Base-by-base conservation (phyloP, 2,797 vertebrate species). In the Coilia nasus region DNA sequence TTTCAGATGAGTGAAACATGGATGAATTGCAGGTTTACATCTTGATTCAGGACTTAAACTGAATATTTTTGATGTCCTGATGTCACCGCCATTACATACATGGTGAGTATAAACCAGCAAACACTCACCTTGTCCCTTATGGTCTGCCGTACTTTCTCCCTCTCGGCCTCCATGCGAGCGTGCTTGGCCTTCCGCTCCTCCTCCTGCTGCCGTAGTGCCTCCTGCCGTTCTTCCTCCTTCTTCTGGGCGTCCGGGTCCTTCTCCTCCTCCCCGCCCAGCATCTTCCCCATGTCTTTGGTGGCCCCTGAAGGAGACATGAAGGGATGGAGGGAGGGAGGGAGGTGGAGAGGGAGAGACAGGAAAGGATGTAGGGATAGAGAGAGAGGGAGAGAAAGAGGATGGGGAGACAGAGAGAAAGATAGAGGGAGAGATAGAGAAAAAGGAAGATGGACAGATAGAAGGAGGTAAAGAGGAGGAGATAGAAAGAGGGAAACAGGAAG, bases 231-330 rank as follows among this genome's bases (percentile, higher is more conserved):
- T 88, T 99, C 98, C 88, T 99, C 98, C 89, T 99, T 99, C 93
- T 99, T 98, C 93, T 97, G 97, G 0, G 98, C 97, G 0, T 99
- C 98, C 0, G 98, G 98, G 88, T 99, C 98, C 92, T 99, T 98
- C 95, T 99, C 98, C 89, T 99, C 98, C 91, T 99, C 98, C 0
- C 98, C 98, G 0, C 98, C 98, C 83, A 99, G 93, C 98, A 99
- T 99, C 94, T 99, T 99, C 35, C 98, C 98, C 98, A 99, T 99
- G 93, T 99, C 98, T 94, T 99, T 99, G 92, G 98, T 99, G 95
- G 98, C 98, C 89, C 98, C 98, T 99, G 93, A 0, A 21, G 0
- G 41, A 81, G 31, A 59, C 41, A 31, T 19, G 87, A 0, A 44
- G 28, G 87, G 60, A 64, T n/a, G 23, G n/a, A 64, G 25, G 14